Conservation (phyloP, 1,140 invertebrate genomes). For the Dinoponera quadriceps region DNA sequence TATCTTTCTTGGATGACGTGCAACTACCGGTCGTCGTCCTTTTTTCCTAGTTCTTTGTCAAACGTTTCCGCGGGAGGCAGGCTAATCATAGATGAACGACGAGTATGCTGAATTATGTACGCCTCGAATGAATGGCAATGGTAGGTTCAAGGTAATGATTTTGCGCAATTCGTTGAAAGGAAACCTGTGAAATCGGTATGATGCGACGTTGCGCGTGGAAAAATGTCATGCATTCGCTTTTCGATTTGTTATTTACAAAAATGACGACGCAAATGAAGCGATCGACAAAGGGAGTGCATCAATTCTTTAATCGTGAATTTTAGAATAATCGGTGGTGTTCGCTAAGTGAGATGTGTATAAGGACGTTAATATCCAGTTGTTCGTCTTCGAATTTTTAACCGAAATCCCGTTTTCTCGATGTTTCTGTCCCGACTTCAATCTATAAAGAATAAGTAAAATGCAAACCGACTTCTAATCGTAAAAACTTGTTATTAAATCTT, state of each 20-base stretch:
- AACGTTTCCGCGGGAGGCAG: conserved; percentile 56
- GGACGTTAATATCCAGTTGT: no score
- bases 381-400: no score
- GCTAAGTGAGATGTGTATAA: no score
- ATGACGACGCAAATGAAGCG: no score
- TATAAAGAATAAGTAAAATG: no score
- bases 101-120: conserved; percentile 55
- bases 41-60: conserved; percentile 29
- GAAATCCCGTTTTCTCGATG: no score
- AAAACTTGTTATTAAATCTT: no score
- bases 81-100: conserved; percentile 75
- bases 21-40: conserved; percentile 69
- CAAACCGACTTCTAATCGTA: no score
- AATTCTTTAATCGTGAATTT: no score
- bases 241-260: background rate
- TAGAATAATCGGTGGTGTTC: no score
- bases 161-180: conserved; percentile 30
- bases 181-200: background rate
- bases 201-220: background rate
- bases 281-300: no score
- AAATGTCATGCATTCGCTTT: conserved; percentile 8
- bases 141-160: background rate
- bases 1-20: conserved; percentile 73
- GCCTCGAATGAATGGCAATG: conserved; percentile 48
- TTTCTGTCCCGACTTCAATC: no score